Conservation (phyloP, 2,888 invertebrate species). For the Leucophenga montana region DNA sequence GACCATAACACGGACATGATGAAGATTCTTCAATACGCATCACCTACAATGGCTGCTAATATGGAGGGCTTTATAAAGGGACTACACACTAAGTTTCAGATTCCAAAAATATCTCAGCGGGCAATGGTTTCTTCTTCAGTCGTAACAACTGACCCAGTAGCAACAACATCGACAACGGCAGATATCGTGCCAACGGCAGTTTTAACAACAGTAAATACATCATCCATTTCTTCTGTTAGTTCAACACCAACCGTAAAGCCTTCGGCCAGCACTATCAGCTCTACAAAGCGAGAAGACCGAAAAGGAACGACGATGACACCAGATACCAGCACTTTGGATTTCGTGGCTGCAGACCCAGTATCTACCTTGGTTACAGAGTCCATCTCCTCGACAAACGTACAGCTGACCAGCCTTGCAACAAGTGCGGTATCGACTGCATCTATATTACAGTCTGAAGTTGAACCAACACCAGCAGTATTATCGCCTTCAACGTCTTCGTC, state of each 20-base stretch:
- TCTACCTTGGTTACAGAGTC: background rate
- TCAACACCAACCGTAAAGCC: background rate
- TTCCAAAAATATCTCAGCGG: constrained; percentile 84
- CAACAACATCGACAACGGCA: constrained; percentile 28
- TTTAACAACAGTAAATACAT: constrained; percentile 27
- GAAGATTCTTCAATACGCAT: constrained; percentile 76
- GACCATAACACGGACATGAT: constrained; percentile 71
- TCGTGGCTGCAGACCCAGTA: background rate
- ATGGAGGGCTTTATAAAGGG: constrained; percentile 86
- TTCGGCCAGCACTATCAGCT: background rate
- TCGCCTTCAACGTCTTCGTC: constrained; percentile 74
- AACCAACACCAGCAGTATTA: background rate
- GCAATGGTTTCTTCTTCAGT: constrained; percentile 13
- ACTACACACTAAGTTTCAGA: constrained; percentile 87
- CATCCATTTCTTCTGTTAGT: constrained; percentile 33
- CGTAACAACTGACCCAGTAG: background rate
- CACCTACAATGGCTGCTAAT: constrained; percentile 76
- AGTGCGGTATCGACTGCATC: constrained; percentile 36
- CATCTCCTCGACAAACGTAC: too few species aligned
- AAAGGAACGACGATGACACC: background rate
- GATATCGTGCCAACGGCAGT: constrained; percentile 9
- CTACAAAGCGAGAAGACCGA: background rate
- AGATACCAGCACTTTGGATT: constrained; percentile 28
- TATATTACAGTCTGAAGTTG: background rate
- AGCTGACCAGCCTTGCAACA: background rate